A percentile compares a stretch with the other conserved stretches of the same genome.
These are phyloP conservation scores for Percopsis omiscomaycus DNA, from an alignment of 2,797 vertebrate genomes.

Conservation along the genomic window DNA sequence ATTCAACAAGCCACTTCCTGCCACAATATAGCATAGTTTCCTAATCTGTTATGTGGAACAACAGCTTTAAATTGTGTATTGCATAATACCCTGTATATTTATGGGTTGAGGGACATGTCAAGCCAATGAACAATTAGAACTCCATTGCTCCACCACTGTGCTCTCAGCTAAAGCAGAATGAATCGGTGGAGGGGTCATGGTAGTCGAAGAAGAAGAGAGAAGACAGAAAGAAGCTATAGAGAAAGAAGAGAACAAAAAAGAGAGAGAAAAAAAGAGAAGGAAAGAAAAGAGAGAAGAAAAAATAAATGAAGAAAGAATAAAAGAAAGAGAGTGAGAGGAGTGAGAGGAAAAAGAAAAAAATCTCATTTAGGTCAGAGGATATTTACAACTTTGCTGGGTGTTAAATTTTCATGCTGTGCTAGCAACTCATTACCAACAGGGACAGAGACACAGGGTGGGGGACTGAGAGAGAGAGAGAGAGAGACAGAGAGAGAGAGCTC, in stretches of 20 bases:
- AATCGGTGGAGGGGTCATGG: no score
- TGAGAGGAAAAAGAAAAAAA: background rate
- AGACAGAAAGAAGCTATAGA: background rate
- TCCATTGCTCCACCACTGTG: no score
- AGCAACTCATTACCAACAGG: background rate
- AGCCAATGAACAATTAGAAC: no score
- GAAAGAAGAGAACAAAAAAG: background rate
- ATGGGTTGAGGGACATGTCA: no score
- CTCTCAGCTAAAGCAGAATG: no score
- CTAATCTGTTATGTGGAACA: no score
- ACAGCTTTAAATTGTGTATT: no score
- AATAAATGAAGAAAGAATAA: background rate
- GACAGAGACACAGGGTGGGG: background rate
- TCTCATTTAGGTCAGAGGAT: conserved; percentile 26
- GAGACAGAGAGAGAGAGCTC: conserved; percentile 2
- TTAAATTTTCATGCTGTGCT: conserved; percentile 25
- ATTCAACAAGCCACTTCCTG: no score
- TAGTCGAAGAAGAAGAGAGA: background rate
- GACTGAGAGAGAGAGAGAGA: background rate
- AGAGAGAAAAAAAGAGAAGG: background rate
- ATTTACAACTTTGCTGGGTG: conserved; percentile 15
- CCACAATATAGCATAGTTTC: no score
- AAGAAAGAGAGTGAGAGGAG: background rate
- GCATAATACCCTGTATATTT: no score
- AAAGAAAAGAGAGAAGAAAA: background rate